These are phyloP conservation scores for Sclerurus mexicanus DNA, from an alignment of 2,113 vertebrate species.

Conservation along the genomic window DNA sequence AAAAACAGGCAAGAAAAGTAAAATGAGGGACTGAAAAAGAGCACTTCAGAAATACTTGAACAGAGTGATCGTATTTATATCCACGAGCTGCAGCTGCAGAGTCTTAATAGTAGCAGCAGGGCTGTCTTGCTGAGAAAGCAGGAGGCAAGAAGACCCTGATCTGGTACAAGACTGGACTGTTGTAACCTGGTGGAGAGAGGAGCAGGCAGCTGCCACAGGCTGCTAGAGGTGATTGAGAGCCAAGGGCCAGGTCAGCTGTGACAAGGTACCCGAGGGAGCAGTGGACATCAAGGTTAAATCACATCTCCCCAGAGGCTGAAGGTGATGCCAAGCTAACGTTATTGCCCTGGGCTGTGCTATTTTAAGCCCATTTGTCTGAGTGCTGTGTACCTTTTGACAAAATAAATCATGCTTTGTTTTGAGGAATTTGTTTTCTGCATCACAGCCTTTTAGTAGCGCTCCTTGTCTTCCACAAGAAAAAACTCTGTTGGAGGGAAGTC, in stretches of 20 bases:
- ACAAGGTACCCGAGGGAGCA: neutral
- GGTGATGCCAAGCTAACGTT: neutral
- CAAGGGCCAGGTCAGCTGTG: neutral
- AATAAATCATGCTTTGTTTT: slow-evolving; percentile 3
- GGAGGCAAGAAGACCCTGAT: neutral
- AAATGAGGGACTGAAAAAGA: neutral
- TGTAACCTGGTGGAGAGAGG: neutral
- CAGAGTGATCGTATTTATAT: neutral
- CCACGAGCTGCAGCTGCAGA: neutral
- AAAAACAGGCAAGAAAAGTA: neutral
- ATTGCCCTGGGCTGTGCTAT: neutral
- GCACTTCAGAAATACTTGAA: neutral
- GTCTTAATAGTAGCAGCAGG: neutral
- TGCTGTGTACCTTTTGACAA: neutral
- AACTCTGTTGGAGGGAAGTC: neutral
- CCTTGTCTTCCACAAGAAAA: neutral
- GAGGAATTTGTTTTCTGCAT: slow-evolving; percentile 18
- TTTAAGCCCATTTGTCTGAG: neutral
- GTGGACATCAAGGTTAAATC: neutral
- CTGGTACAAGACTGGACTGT: neutral
- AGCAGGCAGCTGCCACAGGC: neutral
- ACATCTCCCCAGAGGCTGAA: neutral
- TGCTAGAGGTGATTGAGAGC: neutral
- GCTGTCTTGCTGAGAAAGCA: neutral
- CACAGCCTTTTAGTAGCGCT: neutral